These are phyloP conservation scores for Chrysina gloriosa DNA, from an alignment of 2,888 invertebrate genomes.

Conservation along the genomic window DNA sequence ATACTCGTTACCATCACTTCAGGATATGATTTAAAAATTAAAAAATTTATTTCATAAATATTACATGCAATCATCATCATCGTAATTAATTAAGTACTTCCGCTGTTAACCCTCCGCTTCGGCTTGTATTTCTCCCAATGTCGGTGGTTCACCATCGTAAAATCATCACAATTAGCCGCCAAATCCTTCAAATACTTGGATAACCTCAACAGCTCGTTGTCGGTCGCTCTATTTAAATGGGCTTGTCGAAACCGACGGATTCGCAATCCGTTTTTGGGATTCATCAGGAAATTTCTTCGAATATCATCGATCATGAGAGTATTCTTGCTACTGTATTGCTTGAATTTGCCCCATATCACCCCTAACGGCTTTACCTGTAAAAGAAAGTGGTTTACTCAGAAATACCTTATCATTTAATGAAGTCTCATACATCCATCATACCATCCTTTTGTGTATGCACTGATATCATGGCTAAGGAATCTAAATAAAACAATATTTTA, in stretches of 20 bases:
- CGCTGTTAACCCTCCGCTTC: not conserved
- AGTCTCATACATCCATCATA: conserved; percentile 81
- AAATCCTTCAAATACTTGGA: conserved; percentile 87
- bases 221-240: conserved; percentile 85
- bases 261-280: conserved; percentile 91
- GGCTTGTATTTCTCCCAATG: conserved; percentile 86
- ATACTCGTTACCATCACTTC: too few species aligned
- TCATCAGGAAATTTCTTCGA: conserved; percentile 96
- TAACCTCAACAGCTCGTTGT: conserved; percentile 84
- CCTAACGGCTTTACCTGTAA: conserved; percentile 90
- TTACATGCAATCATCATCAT: too few species aligned
- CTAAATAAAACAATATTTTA: conserved; percentile 92
- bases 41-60: conserved; percentile 12
- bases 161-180: conserved; percentile 82
- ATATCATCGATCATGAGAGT: conserved; percentile 99
- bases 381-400: conserved; percentile 23
- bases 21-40: too few species aligned
- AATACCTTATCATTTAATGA: conserved; percentile 19
- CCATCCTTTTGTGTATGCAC: conserved; percentile 92
- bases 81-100: not conserved
- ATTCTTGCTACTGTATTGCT: conserved; percentile 88
- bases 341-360: conserved; percentile 96
- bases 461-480: conserved; percentile 94
- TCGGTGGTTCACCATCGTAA: conserved; percentile 86
- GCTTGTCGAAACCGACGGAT: conserved; percentile 93